Percentiles rank a stretch among this genome's conserved stretches.
Evolutionary conservation across 2,113 vertebrate genomes (phyloP).

Genomic region (Arizona elegans): DNA sequence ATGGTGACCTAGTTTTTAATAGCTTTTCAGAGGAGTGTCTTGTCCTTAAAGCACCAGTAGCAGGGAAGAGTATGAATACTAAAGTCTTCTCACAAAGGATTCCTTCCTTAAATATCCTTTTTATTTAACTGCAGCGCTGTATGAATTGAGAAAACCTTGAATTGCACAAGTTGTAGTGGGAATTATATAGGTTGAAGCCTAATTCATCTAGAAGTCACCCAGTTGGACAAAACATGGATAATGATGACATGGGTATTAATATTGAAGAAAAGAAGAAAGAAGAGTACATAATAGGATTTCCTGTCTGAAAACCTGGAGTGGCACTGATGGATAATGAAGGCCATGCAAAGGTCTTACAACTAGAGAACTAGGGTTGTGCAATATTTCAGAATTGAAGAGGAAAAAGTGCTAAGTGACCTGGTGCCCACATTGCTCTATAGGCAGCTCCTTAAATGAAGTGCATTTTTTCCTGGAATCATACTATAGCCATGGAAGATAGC

Average conservation of each 20-base stretch:
- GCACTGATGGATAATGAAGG: not conserved
- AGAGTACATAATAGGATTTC: not conserved
- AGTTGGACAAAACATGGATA: not conserved
- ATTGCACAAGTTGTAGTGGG: not conserved
- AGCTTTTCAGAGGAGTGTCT: not conserved
- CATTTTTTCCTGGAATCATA: not conserved
- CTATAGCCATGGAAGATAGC: not conserved
- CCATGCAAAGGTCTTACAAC: not conserved
- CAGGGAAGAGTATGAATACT: not conserved
- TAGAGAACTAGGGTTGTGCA: not conserved
- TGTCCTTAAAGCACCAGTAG: not conserved
- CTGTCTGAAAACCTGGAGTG: not conserved
- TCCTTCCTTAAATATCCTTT: not conserved
- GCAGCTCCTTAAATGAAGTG: not conserved
- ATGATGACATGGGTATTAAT: not conserved
- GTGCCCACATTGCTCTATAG: not conserved
- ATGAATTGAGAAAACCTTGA: not conserved
- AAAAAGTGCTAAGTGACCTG: not conserved
- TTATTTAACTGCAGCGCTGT: not conserved
- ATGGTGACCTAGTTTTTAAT: not conserved
- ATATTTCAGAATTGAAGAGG: not conserved
- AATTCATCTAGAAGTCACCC: not conserved
- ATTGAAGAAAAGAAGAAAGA: not conserved
- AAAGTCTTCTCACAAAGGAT: not conserved
- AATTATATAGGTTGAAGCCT: not conserved